Conservation (phyloP, 2,888 invertebrate genomes). For the Hydraecia micacea region DNA sequence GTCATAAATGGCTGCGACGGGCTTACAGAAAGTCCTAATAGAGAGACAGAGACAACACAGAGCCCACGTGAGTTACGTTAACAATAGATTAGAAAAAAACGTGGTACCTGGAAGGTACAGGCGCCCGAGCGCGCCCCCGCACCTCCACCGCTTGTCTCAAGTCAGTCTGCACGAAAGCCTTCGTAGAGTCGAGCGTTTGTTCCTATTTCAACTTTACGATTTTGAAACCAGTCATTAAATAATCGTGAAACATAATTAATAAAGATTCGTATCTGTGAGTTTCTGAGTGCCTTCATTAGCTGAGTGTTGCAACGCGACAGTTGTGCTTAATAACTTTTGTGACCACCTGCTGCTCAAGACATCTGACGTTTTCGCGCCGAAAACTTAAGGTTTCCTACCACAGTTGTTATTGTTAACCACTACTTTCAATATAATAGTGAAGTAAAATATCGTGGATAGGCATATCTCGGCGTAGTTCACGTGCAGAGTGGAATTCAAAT, state of each 20-base stretch:
- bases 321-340: constrained; percentile 68
- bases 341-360: constrained; percentile 79
- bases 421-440: constrained; percentile 52
- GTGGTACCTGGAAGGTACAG: constrained; percentile 86
- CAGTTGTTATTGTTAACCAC: constrained; percentile 63
- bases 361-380: constrained; percentile 85
- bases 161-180: constrained; percentile 83
- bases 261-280: constrained; percentile 67
- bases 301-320: constrained; percentile 73
- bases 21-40: constrained; percentile 60
- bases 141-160: constrained; percentile 70
- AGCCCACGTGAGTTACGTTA: constrained; percentile 87
- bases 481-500: constrained; percentile 79
- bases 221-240: constrained; percentile 42
- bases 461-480: constrained; percentile 75
- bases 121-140: constrained; percentile 81
- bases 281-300: constrained; percentile 70
- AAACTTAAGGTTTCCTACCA: constrained; percentile 64
- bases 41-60: constrained; percentile 77
- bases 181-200: constrained; percentile 74
- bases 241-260: constrained; percentile 65
- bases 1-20: constrained; percentile 73
- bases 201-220: constrained; percentile 46
- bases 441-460: constrained; percentile 64
- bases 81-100: constrained; percentile 87